Base-by-base conservation (phyloP, 1,140 invertebrate genomes). In the Magallana gigas region DNA sequence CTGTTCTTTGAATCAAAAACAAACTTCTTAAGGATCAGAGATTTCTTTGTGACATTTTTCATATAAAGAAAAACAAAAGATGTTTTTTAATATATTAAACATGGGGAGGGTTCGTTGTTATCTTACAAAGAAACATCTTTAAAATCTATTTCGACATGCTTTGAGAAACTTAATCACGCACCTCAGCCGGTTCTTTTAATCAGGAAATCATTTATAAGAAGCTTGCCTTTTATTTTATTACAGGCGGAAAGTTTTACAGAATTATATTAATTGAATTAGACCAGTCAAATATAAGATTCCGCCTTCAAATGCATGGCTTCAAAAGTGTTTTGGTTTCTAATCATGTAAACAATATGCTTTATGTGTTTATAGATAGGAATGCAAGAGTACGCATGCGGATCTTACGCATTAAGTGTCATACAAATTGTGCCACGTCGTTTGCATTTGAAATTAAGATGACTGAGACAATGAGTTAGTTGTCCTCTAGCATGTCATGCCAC, bases 11-110 rank as follows among this genome's bases (percentile, higher is more conserved):
- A 76, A 29, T 76, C 23, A 36, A 12, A 36, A 76, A 76, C 8
- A 48, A 48, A 5, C 8, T 76, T 76, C 23, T 29, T 6, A 76
- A 29, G 8, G 18, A 23, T 29, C 23, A 76, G 23, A 29, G 18
- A 23, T 76, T 8, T 36, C 68, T 76, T 76, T 76, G 18, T 36
- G 23, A 76, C 68, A 76, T 12, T 36, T 29, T 48, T 23, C 11
- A 36, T 76, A 11, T 76, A 29, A 76, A 36, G 23, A 48, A 76
- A 29, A 76, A 76, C 68, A 76, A 76, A 76, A 76, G 68, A 76
- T 76, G 23, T 29, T 76, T 76, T 23, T 36, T 68, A 29, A 76
- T 76, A 76, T 29, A 6, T 23, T 29, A 11, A 29, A 12, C 5
- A 36, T 12, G 8, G 14, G 68, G 23, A 76, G 68, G 68, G 23